Conservation (phyloP, 2,113 vertebrate genomes). For the Pterophyllum scalare region DNA sequence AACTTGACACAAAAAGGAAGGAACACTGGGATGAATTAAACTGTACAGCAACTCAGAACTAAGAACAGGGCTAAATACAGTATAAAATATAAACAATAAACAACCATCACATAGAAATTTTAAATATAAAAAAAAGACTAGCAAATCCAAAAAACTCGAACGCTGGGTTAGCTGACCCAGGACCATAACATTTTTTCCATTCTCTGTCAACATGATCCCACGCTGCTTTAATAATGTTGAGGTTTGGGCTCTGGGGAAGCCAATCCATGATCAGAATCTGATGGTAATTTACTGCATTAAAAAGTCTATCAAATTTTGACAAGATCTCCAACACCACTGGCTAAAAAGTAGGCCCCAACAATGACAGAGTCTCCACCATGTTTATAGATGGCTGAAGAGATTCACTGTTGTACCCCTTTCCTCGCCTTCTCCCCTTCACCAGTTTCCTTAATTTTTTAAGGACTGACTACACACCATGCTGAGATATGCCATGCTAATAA, state of each 20-base stretch:
- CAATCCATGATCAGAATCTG: background rate
- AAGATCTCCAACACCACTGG: background rate
- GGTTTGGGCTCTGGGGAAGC: no score
- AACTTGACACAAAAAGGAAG: no score
- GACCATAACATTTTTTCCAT: background rate
- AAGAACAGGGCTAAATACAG: no score
- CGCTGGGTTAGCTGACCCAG: no score
- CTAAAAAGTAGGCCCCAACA: background rate
- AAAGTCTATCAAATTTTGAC: background rate
- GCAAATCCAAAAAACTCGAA: no score
- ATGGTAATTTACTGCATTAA: no score
- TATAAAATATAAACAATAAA: no score
- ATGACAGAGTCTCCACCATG: background rate
- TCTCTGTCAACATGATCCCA: background rate
- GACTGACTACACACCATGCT: background rate
- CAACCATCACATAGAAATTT: no score
- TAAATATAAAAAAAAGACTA: no score
- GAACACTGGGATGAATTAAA: no score
- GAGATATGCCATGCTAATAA: background rate
- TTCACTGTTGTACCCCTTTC: background rate
- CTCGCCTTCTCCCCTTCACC: background rate
- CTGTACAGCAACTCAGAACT: no score
- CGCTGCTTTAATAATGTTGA: background rate
- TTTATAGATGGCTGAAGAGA: background rate
- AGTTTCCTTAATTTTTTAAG: background rate